A percentile compares a stretch with the other conserved stretches of the same genome.
These are phyloP conservation scores for Tinamus major DNA, from an alignment of 2,797 vertebrate species.

Conservation along the genomic window DNA sequence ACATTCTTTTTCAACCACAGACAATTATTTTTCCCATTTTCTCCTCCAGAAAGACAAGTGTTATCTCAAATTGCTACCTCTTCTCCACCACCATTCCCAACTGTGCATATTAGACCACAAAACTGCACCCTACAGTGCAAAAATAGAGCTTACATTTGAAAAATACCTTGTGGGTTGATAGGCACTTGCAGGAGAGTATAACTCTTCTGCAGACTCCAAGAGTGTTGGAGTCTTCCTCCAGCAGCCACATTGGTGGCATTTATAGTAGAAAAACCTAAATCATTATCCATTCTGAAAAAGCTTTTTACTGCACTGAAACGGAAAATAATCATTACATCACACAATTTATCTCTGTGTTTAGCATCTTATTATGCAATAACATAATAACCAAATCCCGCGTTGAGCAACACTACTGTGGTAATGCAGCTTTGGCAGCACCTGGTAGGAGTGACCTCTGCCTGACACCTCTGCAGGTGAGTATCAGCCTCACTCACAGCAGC, in stretches of 20 bases:
- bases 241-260: rapidly evolving
- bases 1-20: neutral
- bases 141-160: neutral
- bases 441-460: neutral
- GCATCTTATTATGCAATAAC: neutral
- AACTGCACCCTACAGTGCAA: neutral
- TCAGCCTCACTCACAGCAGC: neutral
- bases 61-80: neutral
- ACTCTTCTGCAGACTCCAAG: neutral
- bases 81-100: neutral
- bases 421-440: neutral
- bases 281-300: neutral
- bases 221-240: neutral
- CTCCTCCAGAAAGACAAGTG: neutral
- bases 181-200: neutral
- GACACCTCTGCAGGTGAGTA: neutral
- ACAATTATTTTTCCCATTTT: neutral
- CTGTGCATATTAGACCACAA: neutral
- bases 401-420: neutral
- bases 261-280: neutral
- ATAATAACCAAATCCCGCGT: neutral
- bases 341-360: neutral
- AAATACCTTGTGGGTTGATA: neutral
- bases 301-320: neutral
- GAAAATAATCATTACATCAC: neutral